A percentile compares a stretch with the other conserved stretches of the same genome.
Conservation (phyloP, 2,888 invertebrate genomes). For the Caenorhabditis sp. region DNA sequence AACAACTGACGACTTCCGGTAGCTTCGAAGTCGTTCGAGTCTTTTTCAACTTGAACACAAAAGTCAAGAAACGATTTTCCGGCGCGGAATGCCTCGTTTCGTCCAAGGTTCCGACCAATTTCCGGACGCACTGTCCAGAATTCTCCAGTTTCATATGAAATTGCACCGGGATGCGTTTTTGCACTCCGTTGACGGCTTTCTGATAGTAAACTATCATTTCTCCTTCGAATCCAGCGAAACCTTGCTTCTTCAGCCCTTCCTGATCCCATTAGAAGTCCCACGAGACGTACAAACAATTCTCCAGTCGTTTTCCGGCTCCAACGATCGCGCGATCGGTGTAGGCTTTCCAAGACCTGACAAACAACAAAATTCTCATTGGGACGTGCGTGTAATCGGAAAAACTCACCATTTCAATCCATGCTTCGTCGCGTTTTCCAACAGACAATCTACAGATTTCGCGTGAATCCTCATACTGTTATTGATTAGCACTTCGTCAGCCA, state of each 20-base stretch:
- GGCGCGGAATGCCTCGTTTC: neutral
- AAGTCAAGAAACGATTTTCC: neutral
- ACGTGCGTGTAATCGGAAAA: too few relatives aligned
- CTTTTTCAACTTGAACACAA: neutral
- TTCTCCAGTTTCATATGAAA: neutral
- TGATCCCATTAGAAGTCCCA: neutral
- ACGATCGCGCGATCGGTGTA: too few relatives aligned
- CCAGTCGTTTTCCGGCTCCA: neutral
- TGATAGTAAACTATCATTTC: neutral
- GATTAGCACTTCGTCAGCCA: too few relatives aligned
- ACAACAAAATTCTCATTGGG: too few relatives aligned
- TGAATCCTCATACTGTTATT: too few relatives aligned
- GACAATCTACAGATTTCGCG: too few relatives aligned
- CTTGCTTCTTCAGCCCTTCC: neutral
- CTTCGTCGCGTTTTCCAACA: too few relatives aligned
- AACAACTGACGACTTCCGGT: too few relatives aligned
- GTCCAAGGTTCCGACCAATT: neutral
- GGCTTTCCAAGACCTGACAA: too few relatives aligned
- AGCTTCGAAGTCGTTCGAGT: neutral
- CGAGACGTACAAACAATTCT: neutral
- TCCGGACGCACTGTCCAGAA: neutral
- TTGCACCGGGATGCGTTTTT: neutral
- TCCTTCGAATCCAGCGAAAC: neutral
- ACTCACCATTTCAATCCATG: too few relatives aligned
- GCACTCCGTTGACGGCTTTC: neutral